Evolutionary conservation across 2,797 vertebrate species (phyloP).

Genomic region (Mormyrops attenuatus): DNA sequence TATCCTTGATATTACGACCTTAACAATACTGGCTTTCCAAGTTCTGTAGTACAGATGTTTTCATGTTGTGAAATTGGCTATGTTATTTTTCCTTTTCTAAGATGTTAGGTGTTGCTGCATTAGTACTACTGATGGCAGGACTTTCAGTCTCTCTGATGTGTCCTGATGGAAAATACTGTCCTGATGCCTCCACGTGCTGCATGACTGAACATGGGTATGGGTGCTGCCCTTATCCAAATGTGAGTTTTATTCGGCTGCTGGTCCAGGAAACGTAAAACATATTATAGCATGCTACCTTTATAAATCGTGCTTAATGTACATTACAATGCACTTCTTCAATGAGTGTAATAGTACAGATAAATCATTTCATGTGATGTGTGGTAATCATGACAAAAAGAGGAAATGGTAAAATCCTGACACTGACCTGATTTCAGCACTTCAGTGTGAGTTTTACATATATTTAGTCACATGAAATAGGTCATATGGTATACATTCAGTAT

Average conservation of each 20-base stretch:
- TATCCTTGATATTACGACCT: not conserved
- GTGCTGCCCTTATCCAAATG: not conserved
- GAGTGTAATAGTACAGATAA: not conserved
- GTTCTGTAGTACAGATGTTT: not conserved
- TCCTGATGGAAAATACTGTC: conserved; percentile 10
- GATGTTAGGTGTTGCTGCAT: not conserved
- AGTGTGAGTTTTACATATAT: not conserved
- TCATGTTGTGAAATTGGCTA: no score
- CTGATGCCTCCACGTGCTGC: conserved; percentile 1
- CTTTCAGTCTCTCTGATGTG: not conserved
- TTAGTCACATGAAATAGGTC: not conserved
- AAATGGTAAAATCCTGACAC: not conserved
- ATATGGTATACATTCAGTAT: not conserved
- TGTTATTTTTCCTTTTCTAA: not conserved
- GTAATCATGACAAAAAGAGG: not conserved
- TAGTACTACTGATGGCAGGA: not conserved
- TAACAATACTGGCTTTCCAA: not conserved
- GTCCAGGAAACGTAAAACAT: no score
- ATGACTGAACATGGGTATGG: not conserved
- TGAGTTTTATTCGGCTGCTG: not conserved
- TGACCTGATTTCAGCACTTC: not conserved
- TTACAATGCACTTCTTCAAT: not conserved
- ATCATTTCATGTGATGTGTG: not conserved
- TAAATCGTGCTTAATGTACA: not conserved
- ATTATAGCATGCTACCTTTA: no score